phyloP scores from a whole-genome alignment of 2,797 vertebrate species.

The Neostethus bicornis region DNA sequence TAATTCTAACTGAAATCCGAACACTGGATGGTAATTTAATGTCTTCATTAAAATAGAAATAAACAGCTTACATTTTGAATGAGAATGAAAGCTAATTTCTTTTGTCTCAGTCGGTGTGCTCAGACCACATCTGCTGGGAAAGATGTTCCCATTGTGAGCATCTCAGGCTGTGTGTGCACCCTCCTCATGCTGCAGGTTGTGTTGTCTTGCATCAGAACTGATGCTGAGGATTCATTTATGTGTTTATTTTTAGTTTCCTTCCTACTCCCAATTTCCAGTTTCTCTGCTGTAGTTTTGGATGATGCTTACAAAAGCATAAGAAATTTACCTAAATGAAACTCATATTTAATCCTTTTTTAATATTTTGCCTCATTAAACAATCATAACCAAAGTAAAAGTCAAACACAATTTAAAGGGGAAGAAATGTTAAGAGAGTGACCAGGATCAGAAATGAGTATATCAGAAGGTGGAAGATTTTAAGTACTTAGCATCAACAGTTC shows the following conservation, averaged over 20 bases:
- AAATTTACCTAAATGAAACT: no score
- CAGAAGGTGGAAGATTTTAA: no score
- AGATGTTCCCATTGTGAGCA: constrained; percentile 85
- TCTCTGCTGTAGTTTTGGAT: constrained; percentile 26
- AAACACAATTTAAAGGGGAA: no score
- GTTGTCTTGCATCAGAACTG: constrained; percentile 60
- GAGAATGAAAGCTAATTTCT: constrained; percentile 52
- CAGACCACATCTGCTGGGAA: constrained; percentile 85
- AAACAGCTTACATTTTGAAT: constrained; percentile 42
- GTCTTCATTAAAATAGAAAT: constrained; percentile 17
- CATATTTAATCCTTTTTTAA: no score
- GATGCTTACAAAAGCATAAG: constrained; percentile 5
- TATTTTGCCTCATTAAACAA: no score
- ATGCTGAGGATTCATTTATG: constrained; percentile 41
- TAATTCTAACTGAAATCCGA: constrained; percentile 33
- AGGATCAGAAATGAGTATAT: no score
- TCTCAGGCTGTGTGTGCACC: constrained; percentile 84
- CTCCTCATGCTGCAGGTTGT: constrained; percentile 85
- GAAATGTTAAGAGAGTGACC: no score
- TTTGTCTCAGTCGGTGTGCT: constrained; percentile 52
- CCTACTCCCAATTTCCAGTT: constrained; percentile 74
- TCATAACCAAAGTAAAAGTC: no score
- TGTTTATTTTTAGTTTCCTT: constrained; percentile 81
- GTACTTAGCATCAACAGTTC: no score
- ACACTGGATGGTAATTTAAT: constrained; percentile 22